Conservation (phyloP, 2,113 vertebrate genomes). For the Chionomys nivalis region DNA sequence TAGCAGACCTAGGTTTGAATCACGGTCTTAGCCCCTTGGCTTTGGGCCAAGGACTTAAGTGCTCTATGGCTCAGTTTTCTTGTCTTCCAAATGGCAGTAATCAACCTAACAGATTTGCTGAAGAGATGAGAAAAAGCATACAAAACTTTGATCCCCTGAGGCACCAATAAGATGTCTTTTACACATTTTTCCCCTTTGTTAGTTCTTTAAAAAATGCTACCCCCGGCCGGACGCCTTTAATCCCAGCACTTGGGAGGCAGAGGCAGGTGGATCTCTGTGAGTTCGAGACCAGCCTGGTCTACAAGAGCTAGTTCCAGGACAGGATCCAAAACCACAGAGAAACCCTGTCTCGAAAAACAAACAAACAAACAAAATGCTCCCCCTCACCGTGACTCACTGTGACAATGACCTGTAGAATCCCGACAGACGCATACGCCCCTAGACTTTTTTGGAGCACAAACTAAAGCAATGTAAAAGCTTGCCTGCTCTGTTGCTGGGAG, state of each 20-base stretch:
- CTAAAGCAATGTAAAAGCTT: background rate
- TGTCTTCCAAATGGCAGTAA: slow-evolving; percentile 9
- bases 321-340: too few relatives aligned
- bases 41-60: background rate
- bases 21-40: background rate
- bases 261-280: too few relatives aligned
- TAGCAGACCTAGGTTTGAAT: background rate
- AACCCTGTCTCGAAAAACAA: too few relatives aligned
- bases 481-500: background rate
- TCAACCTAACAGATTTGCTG: background rate
- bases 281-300: too few relatives aligned
- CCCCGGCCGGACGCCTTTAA: too few relatives aligned
- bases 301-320: too few relatives aligned
- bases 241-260: too few relatives aligned
- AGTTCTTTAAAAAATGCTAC: background rate
- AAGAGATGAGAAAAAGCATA: background rate
- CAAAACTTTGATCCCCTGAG: background rate
- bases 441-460: background rate
- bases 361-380: too few relatives aligned
- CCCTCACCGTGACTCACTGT: background rate
- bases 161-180: background rate
- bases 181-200: background rate
- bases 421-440: background rate
- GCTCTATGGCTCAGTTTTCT: slow-evolving; percentile 25
- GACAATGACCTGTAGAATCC: background rate